These are phyloP conservation scores for Hydra vulgaris DNA, from an alignment of 30 jellyfish, hydroid and myxozoan genomes.

Conservation along the genomic window DNA sequence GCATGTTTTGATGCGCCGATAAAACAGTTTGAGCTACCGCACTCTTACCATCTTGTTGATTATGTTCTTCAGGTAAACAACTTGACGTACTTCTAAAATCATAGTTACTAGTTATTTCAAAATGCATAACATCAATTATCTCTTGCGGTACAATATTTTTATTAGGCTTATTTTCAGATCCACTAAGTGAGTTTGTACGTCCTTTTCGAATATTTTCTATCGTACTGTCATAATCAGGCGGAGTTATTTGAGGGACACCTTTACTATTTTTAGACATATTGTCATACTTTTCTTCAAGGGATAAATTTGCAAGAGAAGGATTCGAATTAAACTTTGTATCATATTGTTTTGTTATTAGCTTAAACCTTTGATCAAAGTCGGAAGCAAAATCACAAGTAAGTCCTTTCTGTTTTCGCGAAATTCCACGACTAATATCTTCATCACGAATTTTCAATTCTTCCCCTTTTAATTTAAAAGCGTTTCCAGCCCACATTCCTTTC, in stretches of 20 bases:
- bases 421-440: slow-evolving; percentile 53
- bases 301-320: neutral
- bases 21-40: neutral
- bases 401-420: slow-evolving; percentile 39
- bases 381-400: slow-evolving; percentile 28
- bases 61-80: neutral
- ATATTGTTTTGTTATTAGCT: slow-evolving; percentile 22
- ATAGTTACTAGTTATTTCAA: neutral
- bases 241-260: slow-evolving; percentile 31
- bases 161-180: slow-evolving; percentile 1
- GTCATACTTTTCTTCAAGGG: neutral
- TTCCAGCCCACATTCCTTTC: slow-evolving; percentile 86
- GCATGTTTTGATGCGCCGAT: slow-evolving; percentile 15
- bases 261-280: slow-evolving; percentile 18
- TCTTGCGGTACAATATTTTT: neutral
- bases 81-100: neutral
- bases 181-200: slow-evolving; percentile 27
- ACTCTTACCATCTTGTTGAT: neutral
- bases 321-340: neutral
- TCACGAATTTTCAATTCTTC: slow-evolving; percentile 19
- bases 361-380: slow-evolving; percentile 24
- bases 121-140: neutral
- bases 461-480: slow-evolving; percentile 53
- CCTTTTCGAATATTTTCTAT: slow-evolving; percentile 68
- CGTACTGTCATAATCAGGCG: slow-evolving; percentile 78